These are phyloP conservation scores for Copidosoma floridanum DNA, from an alignment of 1,140 invertebrate species.

Conservation along the genomic window DNA sequence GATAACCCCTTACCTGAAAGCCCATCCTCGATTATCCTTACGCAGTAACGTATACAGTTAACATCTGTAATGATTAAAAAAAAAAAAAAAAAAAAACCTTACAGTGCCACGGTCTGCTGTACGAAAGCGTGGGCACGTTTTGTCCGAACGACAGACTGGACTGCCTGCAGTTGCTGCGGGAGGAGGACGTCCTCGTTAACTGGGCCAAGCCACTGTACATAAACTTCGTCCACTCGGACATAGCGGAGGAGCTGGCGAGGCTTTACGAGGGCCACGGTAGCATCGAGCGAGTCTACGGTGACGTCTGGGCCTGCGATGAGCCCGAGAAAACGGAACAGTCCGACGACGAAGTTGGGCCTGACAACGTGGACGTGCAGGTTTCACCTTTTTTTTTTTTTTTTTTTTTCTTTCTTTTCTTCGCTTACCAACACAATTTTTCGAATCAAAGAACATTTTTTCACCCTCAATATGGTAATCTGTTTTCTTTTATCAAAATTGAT, in stretches of 20 bases:
- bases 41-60: no score
- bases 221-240: constrained; percentile 76
- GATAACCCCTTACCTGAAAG: not conserved
- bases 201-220: constrained; percentile 76
- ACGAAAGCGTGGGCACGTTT: constrained; percentile 80
- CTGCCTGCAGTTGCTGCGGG: constrained; percentile 65
- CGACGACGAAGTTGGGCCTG: constrained; percentile 20
- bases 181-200: constrained; percentile 74
- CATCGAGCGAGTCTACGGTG: constrained; percentile 72
- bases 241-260: constrained; percentile 69
- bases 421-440: no score
- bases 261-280: constrained; percentile 65
- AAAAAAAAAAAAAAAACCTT: constrained; percentile 33
- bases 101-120: constrained; percentile 72
- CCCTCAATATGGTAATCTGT: no score
- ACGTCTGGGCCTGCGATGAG: constrained; percentile 71
- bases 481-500: no score
- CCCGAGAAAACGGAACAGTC: constrained; percentile 38
- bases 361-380: constrained; percentile 41
- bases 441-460: no score
- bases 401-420: no score
- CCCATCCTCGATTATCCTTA: not conserved
- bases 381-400: no score
- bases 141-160: constrained; percentile 73
- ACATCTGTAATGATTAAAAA: no score